phyloP scores from a whole-genome alignment of 1,140 invertebrate genomes.

The Leguminivora glycinivorella region DNA sequence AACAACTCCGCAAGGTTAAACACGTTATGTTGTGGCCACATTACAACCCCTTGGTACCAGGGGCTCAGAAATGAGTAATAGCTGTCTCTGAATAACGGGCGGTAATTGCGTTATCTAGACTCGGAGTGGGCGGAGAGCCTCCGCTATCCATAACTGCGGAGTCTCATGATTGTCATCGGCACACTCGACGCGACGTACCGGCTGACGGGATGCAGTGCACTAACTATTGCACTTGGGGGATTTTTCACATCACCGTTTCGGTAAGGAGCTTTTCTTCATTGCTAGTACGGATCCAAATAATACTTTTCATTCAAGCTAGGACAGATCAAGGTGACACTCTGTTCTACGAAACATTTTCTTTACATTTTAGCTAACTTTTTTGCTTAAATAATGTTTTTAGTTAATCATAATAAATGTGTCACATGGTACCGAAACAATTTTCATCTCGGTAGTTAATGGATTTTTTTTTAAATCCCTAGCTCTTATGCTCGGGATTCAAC shows the following conservation, averaged over 20 bases:
- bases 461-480: too few species aligned
- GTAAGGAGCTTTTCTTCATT: neutral
- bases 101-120: slow-evolving; percentile 72
- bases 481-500: too few species aligned
- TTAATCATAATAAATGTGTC: too few species aligned
- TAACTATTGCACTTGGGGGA: slow-evolving; percentile 5
- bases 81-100: slow-evolving; percentile 65
- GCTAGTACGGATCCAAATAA: too few species aligned
- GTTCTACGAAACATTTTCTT: too few species aligned
- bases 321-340: too few species aligned
- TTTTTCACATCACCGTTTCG: too few species aligned
- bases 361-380: too few species aligned
- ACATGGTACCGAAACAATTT: too few species aligned
- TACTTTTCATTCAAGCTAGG: too few species aligned
- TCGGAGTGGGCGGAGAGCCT: slow-evolving; percentile 49
- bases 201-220: slow-evolving; percentile 15
- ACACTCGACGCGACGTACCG: slow-evolving; percentile 35
- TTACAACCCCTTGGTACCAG: slow-evolving; percentile 50
- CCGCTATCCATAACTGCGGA: slow-evolving; percentile 59
- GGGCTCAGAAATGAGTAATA: slow-evolving; percentile 70
- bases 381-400: too few species aligned
- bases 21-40: slow-evolving; percentile 6
- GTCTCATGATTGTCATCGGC: slow-evolving; percentile 69
- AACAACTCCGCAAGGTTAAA: neutral
- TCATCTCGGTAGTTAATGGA: too few species aligned